Conservation (phyloP, 1,140 invertebrate species). For the Drosophila sechellia region DNA sequence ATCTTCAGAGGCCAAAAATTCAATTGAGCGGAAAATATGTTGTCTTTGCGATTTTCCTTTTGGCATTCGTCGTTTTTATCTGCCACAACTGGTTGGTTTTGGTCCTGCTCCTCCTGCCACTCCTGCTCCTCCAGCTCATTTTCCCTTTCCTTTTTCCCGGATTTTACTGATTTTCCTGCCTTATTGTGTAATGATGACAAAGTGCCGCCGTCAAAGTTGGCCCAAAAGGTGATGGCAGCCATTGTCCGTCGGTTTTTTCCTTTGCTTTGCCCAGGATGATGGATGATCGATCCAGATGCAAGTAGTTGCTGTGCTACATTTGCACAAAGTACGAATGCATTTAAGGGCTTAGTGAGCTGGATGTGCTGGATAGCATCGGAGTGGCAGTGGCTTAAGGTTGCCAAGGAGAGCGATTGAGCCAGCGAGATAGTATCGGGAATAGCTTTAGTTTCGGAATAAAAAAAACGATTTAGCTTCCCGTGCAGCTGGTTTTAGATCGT, state of each 20-base stretch:
- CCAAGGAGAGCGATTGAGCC: slow-evolving; percentile 1
- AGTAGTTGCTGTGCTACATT: slow-evolving; percentile 5
- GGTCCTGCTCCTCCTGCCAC: slow-evolving; percentile 17
- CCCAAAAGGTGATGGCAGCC: slow-evolving; percentile 60
- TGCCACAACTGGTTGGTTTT: slow-evolving; percentile 47
- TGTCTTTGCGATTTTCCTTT: slow-evolving; percentile 79
- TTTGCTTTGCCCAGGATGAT: slow-evolving; percentile 10
- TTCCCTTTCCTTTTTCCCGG: slow-evolving; percentile 8
- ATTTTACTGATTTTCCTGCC: slow-evolving; percentile 25
- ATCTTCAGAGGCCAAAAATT: slow-evolving; percentile 72
- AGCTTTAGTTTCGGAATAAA: background rate
- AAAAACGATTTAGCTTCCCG: slow-evolving; percentile 1
- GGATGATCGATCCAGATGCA: slow-evolving; percentile 32
- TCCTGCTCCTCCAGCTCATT: slow-evolving; percentile 18
- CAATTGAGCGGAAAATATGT: slow-evolving; percentile 81
- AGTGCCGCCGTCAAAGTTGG: slow-evolving; percentile 62
- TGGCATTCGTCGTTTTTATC: slow-evolving; percentile 48
- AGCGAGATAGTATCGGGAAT: background rate
- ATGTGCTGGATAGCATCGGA: slow-evolving; percentile 17
- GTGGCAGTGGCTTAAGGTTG: slow-evolving; percentile 6
- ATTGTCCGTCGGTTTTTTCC: slow-evolving; percentile 23
- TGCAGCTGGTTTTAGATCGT: no score
- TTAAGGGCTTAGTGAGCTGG: slow-evolving; percentile 23
- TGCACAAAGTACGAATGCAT: slow-evolving; percentile 10
- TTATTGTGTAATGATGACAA: slow-evolving; percentile 81